These are phyloP conservation scores for Drosophila siamana DNA, from an alignment of 2,888 invertebrate species.

Conservation along the genomic window DNA sequence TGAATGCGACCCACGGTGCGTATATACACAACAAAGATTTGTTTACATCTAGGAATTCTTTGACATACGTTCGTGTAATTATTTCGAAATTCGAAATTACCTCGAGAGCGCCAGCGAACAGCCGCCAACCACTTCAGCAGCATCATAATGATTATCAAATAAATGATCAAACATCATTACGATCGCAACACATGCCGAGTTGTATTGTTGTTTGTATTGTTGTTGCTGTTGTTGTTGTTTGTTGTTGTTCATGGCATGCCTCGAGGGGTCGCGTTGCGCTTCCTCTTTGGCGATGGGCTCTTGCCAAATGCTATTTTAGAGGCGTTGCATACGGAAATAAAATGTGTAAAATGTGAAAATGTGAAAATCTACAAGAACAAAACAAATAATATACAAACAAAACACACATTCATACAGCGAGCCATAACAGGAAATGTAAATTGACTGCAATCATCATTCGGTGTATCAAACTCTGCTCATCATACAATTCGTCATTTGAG, in stretches of 20 bases:
- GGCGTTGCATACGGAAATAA: constrained; percentile 74
- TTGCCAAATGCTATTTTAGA: constrained; percentile 78
- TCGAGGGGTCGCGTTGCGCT: constrained; percentile 60
- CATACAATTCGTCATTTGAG: constrained; percentile 35
- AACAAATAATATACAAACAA: constrained; percentile 27
- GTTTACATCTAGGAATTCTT: constrained; percentile 58
- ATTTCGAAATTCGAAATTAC: constrained; percentile 75
- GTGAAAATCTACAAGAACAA: constrained; percentile 17
- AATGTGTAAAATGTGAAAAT: constrained; percentile 40
- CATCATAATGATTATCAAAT: constrained; percentile 26
- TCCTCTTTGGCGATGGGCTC: constrained; percentile 74
- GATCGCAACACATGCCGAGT: constrained; percentile 26
- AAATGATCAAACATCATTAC: constrained; percentile 46
- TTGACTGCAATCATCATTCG: constrained; percentile 56
- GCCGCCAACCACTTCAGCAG: constrained; percentile 40
- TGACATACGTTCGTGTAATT: constrained; percentile 68
- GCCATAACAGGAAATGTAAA: constrained; percentile 61
- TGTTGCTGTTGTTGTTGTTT: constrained; percentile 25
- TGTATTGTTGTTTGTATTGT: constrained; percentile 18
- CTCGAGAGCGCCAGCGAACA: constrained; percentile 47
- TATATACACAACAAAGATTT: constrained; percentile 30
- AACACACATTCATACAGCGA: constrained; percentile 34
- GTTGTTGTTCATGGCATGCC: constrained; percentile 64
- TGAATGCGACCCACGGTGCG: constrained; percentile 39
- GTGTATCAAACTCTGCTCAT: constrained; percentile 11